Percentiles rank a stretch among this genome's conserved stretches.
phyloP scores from a whole-genome alignment of 2,888 invertebrate genomes.

The Hirtodrosophila cameraria region DNA sequence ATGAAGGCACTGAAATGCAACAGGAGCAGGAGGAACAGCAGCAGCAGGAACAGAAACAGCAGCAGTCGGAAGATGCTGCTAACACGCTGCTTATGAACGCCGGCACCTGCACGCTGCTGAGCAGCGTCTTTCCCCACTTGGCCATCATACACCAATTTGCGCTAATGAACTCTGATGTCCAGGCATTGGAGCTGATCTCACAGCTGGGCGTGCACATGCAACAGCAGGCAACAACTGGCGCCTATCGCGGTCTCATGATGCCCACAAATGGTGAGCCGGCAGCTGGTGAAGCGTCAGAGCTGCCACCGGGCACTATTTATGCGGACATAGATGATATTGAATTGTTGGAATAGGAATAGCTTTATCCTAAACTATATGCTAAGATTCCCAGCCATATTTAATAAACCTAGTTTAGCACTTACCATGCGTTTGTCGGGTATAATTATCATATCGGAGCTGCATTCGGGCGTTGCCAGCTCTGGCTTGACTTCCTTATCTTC shows the following conservation, averaged over 20 bases:
- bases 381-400: constrained; percentile 16
- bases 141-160: constrained; percentile 81
- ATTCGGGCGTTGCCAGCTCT: constrained; percentile 70
- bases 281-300: constrained; percentile 25
- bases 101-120: constrained; percentile 61
- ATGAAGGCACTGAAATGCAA: no score
- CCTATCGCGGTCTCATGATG: constrained; percentile 69
- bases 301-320: constrained; percentile 64
- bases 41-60: constrained; percentile 1
- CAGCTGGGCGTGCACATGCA: constrained; percentile 81
- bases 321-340: constrained; percentile 82
- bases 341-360: constrained; percentile 72
- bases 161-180: constrained; percentile 76
- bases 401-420: constrained; percentile 46
- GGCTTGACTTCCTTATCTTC: constrained; percentile 62
- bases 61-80: constrained; percentile 27
- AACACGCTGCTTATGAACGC: constrained; percentile 45
- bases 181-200: constrained; percentile 78
- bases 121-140: constrained; percentile 80
- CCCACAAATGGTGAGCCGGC: constrained; percentile 40
- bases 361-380: constrained; percentile 5
- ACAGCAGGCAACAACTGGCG: constrained; percentile 76
- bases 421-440: constrained; percentile 78
- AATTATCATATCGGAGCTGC: constrained; percentile 69
- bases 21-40: neutral